Evolutionary conservation across 2,797 vertebrate genomes (phyloP).

Genomic region (Phoebastria nigripes): DNA sequence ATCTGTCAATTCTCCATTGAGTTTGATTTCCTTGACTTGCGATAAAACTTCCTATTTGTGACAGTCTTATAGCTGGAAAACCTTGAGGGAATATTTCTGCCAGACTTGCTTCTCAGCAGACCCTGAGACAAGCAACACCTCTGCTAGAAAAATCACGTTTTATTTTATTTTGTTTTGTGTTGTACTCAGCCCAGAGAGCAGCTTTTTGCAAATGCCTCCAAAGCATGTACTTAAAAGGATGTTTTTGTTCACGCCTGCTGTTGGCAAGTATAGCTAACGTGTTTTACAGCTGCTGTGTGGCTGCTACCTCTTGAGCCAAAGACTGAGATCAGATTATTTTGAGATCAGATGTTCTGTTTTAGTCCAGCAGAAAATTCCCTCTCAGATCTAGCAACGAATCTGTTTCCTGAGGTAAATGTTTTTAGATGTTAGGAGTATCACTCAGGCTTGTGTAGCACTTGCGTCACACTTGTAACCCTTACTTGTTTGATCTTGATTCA

Average conservation of each 20-base stretch:
- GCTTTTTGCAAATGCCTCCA: background rate
- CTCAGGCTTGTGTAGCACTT: background rate
- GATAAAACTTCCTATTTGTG: background rate
- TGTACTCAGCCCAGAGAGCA: background rate
- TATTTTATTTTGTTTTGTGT: background rate
- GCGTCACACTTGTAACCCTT: background rate
- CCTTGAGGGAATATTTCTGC: background rate
- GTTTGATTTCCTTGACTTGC: background rate
- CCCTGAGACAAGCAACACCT: background rate
- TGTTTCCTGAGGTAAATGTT: background rate
- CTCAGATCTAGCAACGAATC: background rate
- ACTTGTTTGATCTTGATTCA: background rate
- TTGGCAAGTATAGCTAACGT: background rate
- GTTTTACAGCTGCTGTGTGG: background rate
- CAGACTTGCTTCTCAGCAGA: background rate
- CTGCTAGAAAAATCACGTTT: background rate
- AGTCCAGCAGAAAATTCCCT: background rate
- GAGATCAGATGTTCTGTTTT: background rate
- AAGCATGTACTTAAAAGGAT: background rate
- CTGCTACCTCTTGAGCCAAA: background rate
- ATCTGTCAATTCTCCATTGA: background rate
- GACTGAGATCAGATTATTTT: background rate
- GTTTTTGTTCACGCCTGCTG: background rate
- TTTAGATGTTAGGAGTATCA: accelerated
- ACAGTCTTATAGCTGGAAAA: background rate